Percentiles rank a stretch among this genome's conserved stretches.
Conservation (phyloP, 1,140 invertebrate species). For the Calephelis virginiensis region DNA sequence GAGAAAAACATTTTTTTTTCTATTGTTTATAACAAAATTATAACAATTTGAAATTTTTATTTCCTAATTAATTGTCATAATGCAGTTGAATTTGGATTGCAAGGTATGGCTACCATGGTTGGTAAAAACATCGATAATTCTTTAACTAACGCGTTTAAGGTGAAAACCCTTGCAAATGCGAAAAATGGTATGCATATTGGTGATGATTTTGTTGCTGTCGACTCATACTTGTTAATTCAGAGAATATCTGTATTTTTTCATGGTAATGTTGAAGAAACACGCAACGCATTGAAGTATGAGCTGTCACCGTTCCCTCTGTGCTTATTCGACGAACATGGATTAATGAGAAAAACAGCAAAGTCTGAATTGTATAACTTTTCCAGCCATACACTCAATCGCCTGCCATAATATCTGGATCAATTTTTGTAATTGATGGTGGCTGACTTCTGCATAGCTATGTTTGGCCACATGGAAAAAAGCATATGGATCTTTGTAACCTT, state of each 20-base stretch:
- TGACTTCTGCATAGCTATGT: background rate
- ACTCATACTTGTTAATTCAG: slow-evolving; percentile 8
- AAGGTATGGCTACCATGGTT: slow-evolving; percentile 2
- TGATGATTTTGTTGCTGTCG: background rate
- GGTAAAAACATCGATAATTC: slow-evolving; percentile 9
- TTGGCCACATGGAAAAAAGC: slow-evolving; percentile 16
- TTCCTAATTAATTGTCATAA: background rate
- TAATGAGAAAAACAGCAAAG: slow-evolving; percentile 3
- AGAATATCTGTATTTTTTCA: slow-evolving; percentile 9
- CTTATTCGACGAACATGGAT: slow-evolving; percentile 6
- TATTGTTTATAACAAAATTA: too few relatives aligned
- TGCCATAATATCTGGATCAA: background rate
- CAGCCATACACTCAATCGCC: background rate
- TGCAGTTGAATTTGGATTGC: slow-evolving; percentile 1
- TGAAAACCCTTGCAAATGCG: slow-evolving; percentile 3
- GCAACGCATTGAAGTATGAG: slow-evolving; percentile 9
- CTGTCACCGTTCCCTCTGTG: slow-evolving; percentile 1
- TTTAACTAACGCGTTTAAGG: background rate
- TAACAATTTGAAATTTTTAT: rapidly evolving
- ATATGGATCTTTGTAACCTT: slow-evolving; percentile 1
- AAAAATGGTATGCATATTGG: slow-evolving; percentile 12
- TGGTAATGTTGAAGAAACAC: background rate
- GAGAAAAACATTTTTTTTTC: too few relatives aligned
- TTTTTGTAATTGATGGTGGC: background rate
- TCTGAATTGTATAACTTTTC: slow-evolving; percentile 17